A percentile compares a stretch with the other conserved stretches of the same genome.
phyloP scores from a whole-genome alignment of 2,797 vertebrate species.

The Lateolabrax maculatus region DNA sequence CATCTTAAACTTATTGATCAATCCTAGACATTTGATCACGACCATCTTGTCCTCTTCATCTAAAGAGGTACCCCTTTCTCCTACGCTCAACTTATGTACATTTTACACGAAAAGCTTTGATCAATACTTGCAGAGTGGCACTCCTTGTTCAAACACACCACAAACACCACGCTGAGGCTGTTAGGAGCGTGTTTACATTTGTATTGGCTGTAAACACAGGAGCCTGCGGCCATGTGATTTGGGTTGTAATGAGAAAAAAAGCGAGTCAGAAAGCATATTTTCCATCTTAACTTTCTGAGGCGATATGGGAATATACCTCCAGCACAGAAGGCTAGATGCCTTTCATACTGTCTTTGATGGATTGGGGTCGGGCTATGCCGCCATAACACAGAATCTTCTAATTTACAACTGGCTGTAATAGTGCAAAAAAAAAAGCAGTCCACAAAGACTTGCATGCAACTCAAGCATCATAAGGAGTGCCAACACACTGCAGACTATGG shows the following conservation, averaged over 20 bases:
- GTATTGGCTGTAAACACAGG: conserved; percentile 4
- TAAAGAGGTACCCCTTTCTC: background rate
- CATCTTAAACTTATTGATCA: background rate
- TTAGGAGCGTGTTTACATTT: conserved; percentile 16
- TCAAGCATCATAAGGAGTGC: conserved; percentile 28
- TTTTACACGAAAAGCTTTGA: conserved; percentile 1
- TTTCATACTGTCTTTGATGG: background rate
- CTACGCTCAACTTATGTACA: background rate
- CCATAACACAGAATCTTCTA: conserved; percentile 33
- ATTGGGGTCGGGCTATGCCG: background rate
- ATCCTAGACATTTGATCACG: background rate
- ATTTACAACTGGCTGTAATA: conserved; percentile 23
- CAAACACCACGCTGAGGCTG: background rate
- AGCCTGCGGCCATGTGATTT: background rate
- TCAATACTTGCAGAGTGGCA: conserved; percentile 8
- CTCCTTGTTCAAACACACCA: conserved; percentile 30
- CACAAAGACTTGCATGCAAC: conserved; percentile 73
- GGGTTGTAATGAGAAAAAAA: background rate
- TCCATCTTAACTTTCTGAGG: background rate
- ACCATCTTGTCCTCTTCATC: background rate
- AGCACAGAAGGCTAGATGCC: background rate
- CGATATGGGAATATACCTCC: background rate
- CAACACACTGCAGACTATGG: conserved; percentile 45
- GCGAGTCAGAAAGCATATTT: background rate
- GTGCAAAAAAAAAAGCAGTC: conserved; percentile 32